Evolutionary conservation across 2,113 vertebrate species (phyloP), one percentile per base, ranked within the genome.

Genomic region (Himantopus leucocephalus): DNA sequence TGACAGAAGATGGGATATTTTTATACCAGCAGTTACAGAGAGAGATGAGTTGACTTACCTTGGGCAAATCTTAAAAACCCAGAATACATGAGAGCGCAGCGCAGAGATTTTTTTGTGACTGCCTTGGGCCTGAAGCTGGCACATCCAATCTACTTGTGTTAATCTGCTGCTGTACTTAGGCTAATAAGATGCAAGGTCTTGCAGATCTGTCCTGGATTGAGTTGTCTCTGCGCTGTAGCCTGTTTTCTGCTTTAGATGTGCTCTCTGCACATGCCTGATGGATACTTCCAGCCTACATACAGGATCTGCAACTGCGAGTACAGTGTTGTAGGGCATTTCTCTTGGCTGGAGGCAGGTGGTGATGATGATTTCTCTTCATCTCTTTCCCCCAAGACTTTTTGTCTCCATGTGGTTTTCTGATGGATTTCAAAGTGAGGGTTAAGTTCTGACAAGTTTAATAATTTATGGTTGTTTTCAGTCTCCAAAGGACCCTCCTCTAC

Each of bases 1-100:
- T 91, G 87, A 85, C 73, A 81, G 56, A 59, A 78, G 80, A 71
- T 63, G 56, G 22, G 64, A 29, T 96, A 87, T 92, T 95, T 96
- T 91, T 96, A 90, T 71, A 84, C 60, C 21, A 87, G 30, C 56
- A 68, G 68, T 92, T 87, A 58, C 52, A 91, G 79, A 47, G 55
- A 55, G 84, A 43, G 43, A 56, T 72, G 77, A 92, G 52, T 39
- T 68, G 35, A 56, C 80, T 94, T 85, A 81, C 70, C 80, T 91
- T 89, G 60, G 80, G 87, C 73, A 90, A 41, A 78, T 94, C 58
- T 95, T 75, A 47, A 96, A 96, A 88, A 6, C 7, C 10, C 56
- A 74, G 86, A 92, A 39, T 60, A 48, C 30, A 29, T 43, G 52
- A 84, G n/a, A 75, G 73, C 43, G 47, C 43, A 7, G 16, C 59